Base-by-base conservation (phyloP, 2,113 vertebrate genomes). In the Ifrita kowaldi region DNA sequence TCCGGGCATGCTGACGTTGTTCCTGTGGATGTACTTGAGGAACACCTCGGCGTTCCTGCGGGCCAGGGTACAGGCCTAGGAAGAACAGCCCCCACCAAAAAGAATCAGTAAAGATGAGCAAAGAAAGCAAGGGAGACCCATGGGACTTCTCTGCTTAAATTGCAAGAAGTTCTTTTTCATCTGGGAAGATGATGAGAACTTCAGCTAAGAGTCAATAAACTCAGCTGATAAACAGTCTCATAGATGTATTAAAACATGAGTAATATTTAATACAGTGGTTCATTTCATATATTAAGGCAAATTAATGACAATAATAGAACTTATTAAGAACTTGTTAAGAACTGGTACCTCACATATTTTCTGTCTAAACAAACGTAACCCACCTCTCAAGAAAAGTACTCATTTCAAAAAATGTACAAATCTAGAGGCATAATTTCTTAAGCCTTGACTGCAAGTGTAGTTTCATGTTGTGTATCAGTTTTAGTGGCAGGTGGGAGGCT, bases 21-120 rank as follows among this genome's bases (percentile, higher is more conserved):
- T 99, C 91, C 99, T 98, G 98, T 99, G 99, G 95, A 99, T 99
- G 97, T 99, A 99, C 97, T 99, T 99, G 79, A 99, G 98, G 84
- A 99, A 99, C 35, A 99, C 99, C 93, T 99, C 99, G 0, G 99
- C 99, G 0, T 99, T 99, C 94, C 99, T 98, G 67, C 99, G 98
- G 26, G 99, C 99, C 96, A 99, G 96, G 3, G 99, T 99, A 53
- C 99, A 99, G 7, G 99, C 99, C 99, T 99, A 96, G 57, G 68
- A 20, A 69, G 52, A 85, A 50, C 24, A 85, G 78, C 49, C 78
- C 56, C 60, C 50, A 26, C 3, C 21, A 39, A 82, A 41, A 32
- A 80, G 42, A 63, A 50, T 67, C 52, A 60, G 55, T 32, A 30
- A 95, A 81, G 44, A 79, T 13, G 59, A 91, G 44, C 37, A 86